Evolutionary conservation across 2,797 vertebrate species (phyloP).

Genomic region (Scolopax rusticola): DNA sequence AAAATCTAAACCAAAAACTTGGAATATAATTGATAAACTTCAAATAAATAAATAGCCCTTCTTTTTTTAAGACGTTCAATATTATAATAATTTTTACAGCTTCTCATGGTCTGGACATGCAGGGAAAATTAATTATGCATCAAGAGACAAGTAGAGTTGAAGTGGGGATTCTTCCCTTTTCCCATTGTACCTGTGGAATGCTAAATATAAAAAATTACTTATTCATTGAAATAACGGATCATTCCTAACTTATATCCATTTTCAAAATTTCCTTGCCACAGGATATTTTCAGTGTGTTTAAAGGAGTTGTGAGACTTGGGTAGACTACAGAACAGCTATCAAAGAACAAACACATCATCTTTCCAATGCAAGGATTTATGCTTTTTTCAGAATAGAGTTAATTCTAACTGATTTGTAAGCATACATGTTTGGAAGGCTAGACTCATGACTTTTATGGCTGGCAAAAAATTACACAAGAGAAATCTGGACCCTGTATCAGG

Average conservation of each 20-base stretch:
- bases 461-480: neutral
- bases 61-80: neutral
- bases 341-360: neutral
- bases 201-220: neutral
- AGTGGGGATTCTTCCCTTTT: neutral
- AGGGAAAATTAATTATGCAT: neutral
- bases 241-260: neutral
- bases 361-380: neutral
- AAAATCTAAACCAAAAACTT: neutral
- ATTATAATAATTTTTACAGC: neutral
- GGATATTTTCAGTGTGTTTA: neutral
- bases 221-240: neutral
- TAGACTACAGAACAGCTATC: neutral
- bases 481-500: rapidly evolving
- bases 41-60: neutral
- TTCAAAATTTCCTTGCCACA: neutral
- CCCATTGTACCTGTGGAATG: neutral
- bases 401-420: neutral
- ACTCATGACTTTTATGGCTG: neutral
- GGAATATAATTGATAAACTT: rapidly evolving
- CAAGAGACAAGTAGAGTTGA: neutral
- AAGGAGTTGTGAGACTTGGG: neutral
- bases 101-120: neutral
- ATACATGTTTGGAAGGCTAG: neutral
- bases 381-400: neutral